Percentiles rank a stretch among this genome's conserved stretches.
phyloP scores from a whole-genome alignment of 2,888 invertebrate species.

The Keiferia lycopersicella region DNA sequence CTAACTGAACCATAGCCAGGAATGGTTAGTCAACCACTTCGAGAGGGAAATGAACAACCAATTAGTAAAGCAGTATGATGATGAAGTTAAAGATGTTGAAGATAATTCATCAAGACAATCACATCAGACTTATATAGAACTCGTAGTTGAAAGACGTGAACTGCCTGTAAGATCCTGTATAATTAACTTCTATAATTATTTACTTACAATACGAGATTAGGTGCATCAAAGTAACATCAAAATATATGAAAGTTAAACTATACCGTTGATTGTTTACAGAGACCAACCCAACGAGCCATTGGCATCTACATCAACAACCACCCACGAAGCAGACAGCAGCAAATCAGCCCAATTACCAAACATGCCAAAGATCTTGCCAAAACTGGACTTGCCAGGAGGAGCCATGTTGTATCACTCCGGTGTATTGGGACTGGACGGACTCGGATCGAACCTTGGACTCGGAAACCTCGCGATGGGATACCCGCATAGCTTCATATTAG shows the following conservation, averaged over 20 bases:
- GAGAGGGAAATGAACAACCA: slow-evolving; percentile 38
- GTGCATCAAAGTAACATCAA: no score
- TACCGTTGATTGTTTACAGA: slow-evolving; percentile 41
- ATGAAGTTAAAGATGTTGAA: no score
- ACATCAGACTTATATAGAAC: no score
- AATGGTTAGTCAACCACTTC: slow-evolving; percentile 10
- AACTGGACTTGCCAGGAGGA: slow-evolving; percentile 71
- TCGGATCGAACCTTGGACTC: slow-evolving; percentile 66
- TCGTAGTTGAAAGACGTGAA: no score
- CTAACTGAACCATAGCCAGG: slow-evolving; percentile 53
- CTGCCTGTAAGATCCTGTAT: no score
- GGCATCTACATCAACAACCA: slow-evolving; percentile 66
- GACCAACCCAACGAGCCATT: slow-evolving; percentile 55
- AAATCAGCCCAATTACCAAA: slow-evolving; percentile 53
- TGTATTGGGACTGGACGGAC: slow-evolving; percentile 62
- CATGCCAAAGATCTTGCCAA: slow-evolving; percentile 64
- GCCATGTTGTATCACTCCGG: slow-evolving; percentile 72
- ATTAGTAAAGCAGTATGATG: neutral
- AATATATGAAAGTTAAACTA: neutral
- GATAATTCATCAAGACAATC: no score
- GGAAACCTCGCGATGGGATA: slow-evolving; percentile 75
- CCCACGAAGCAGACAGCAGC: slow-evolving; percentile 68
- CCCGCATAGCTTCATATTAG: slow-evolving; percentile 74
- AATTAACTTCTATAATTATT: no score
- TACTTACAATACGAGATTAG: no score